Base-by-base conservation (phyloP, 1,140 invertebrate genomes). In the Eurytemora carolleeae region DNA sequence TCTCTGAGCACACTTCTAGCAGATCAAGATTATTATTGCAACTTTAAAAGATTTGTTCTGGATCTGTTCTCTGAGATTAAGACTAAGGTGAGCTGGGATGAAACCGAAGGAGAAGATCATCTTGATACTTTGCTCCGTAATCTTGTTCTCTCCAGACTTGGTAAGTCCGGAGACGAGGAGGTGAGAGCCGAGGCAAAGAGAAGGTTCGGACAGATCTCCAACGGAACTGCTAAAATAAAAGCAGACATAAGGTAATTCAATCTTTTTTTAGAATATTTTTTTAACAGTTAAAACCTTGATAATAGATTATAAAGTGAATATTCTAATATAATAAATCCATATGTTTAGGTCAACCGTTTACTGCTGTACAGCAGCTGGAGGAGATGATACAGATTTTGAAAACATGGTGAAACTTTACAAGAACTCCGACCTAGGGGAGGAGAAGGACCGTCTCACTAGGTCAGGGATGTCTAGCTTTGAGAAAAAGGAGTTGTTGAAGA, bases 341-440 rank as follows among this genome's bases (percentile, higher is more conserved):
- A n/a, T n/a, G n/a, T n/a, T n/a, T 59, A 16, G 3, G 18, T 59
- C 12, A 21, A 19, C 19, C 59, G 19, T 61, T 7, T 24, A 15
- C 53, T 58, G 31, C 58, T 24, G 22, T n/a, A 3, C 24, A 12
- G 1, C 53, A 21, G 7, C 2, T 19, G 53, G 2, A n/a, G 24
- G 44, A 12, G 18, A 19, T 18, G 19, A 3, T 12, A 16, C 21
- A 24, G n/a, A 16, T 19, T 55, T 61, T 18, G 12, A 61, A 23
- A 31, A 24, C 19, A 53, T 58, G 19, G 18, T 63, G n/a, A 26
- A 1, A 76, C 71, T 97, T 56, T 93, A 92, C 71, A 78, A 84
- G 64, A 80, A 84, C 44, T 79, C 84, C 7, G 88, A 92, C 72
- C 76, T 94, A 58, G 84, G 89, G 64, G 92, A 97, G 72, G 90